Evolutionary conservation across 2,797 vertebrate genomes (phyloP).

Genomic region (Cacajao melanocephalus): DNA sequence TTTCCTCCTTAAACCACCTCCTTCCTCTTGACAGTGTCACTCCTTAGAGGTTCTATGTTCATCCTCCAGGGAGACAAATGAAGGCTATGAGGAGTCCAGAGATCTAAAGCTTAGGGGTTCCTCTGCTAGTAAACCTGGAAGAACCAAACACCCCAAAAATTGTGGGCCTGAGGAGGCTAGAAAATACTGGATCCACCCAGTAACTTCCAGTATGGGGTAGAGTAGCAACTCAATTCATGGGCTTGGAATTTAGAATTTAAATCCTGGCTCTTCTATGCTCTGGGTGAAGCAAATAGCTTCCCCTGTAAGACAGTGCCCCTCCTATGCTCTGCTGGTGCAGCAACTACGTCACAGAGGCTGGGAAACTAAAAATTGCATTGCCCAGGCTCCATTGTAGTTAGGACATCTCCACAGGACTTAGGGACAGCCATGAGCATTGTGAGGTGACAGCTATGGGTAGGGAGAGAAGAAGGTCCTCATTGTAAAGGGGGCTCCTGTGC

Average conservation of each 20-base stretch:
- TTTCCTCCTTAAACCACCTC: background rate
- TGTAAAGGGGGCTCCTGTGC: background rate
- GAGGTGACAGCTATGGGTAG: background rate
- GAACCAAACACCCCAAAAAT: background rate
- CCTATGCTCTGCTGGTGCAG: too few species aligned
- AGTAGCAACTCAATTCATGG: background rate
- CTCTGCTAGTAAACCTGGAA: background rate
- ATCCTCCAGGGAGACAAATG: background rate
- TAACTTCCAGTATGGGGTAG: background rate
- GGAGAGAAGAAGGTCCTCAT: background rate
- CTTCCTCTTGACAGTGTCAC: background rate
- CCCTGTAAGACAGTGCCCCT: background rate
- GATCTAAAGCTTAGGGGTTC: background rate
- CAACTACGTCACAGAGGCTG: background rate
- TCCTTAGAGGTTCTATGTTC: background rate
- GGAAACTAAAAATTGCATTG: background rate
- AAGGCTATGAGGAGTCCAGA: background rate
- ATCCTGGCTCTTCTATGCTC: background rate
- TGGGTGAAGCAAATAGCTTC: background rate
- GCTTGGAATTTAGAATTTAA: background rate
- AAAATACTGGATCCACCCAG: rapidly evolving
- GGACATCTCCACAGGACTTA: background rate
- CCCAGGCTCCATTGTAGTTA: background rate
- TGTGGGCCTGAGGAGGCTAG: background rate
- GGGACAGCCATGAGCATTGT: background rate